These are phyloP conservation scores for Hipposideros larvatus DNA, from an alignment of 2,797 vertebrate species.

Conservation along the genomic window DNA sequence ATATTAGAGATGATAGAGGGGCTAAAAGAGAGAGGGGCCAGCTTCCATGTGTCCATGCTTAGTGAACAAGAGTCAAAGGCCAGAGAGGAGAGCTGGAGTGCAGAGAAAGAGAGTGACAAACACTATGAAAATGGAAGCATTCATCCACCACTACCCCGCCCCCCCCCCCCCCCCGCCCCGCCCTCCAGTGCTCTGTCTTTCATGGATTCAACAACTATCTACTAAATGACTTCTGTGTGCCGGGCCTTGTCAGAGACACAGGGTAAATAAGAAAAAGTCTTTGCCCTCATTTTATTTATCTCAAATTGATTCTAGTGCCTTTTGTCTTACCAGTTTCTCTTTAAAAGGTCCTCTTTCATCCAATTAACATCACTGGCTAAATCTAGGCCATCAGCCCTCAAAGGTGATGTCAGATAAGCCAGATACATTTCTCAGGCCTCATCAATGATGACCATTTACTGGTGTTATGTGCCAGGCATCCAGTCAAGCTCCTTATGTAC, in stretches of 20 bases:
- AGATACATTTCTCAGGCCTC: not conserved
- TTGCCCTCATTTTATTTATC: conserved; percentile 24
- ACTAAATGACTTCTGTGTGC: not conserved
- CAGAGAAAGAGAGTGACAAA: not conserved
- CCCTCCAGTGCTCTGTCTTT: not conserved
- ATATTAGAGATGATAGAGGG: not conserved
- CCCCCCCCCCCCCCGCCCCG: too few species aligned
- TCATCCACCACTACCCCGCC: too few species aligned
- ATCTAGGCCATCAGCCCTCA: not conserved
- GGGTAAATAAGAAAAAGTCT: not conserved
- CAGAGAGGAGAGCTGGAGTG: not conserved
- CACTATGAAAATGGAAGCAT: not conserved
- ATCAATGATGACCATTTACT: not conserved
- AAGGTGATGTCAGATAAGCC: not conserved
- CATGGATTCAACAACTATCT: not conserved
- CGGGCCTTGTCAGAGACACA: not conserved
- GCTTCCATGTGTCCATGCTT: not conserved
- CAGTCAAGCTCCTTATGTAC: not conserved
- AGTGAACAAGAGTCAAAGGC: not conserved
- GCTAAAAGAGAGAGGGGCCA: not conserved
- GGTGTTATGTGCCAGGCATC: not conserved
- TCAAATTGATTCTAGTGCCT: not conserved
- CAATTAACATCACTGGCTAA: not conserved
- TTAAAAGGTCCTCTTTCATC: not conserved
- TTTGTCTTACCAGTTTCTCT: conserved; percentile 4